Conservation (phyloP, 2,888 invertebrate species). For the Chloroclysta siterata region DNA sequence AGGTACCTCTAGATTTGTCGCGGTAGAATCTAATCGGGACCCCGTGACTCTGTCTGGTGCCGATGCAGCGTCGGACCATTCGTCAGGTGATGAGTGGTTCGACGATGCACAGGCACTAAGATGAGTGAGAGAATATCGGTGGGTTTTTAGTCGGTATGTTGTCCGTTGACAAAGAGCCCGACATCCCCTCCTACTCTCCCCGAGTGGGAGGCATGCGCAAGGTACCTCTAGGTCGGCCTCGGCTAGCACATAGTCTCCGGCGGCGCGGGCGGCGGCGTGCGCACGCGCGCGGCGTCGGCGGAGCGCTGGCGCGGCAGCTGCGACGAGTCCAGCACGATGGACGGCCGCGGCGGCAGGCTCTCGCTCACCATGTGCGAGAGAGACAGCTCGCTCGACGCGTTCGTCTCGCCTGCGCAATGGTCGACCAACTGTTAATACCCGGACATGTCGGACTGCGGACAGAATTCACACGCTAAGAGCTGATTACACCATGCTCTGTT, state of each 20-base stretch:
- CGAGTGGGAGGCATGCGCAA: no score
- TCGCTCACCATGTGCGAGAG: conserved; percentile 82
- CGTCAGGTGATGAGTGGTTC: no score
- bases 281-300: conserved; percentile 62
- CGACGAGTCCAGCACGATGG: conserved; percentile 80
- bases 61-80: no score
- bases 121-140: no score
- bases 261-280: conserved; percentile 66
- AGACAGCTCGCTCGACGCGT: conserved; percentile 80
- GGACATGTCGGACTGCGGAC: conserved; percentile 24
- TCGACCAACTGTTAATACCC: conserved; percentile 20
- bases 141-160: no score
- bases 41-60: no score
- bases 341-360: conserved; percentile 77
- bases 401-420: conserved; percentile 71
- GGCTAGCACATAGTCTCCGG: conserved; percentile 80
- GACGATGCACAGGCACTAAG: no score
- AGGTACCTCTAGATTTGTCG: no score
- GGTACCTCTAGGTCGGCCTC: conserved; percentile 10
- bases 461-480: conserved; percentile 24
- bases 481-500: no score
- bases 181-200: no score
- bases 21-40: no score
- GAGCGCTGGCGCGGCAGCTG: conserved; percentile 80
- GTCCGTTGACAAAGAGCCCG: no score